These are phyloP conservation scores for Corythucha ciliata DNA, from an alignment of 2,888 invertebrate genomes.

Conservation along the genomic window DNA sequence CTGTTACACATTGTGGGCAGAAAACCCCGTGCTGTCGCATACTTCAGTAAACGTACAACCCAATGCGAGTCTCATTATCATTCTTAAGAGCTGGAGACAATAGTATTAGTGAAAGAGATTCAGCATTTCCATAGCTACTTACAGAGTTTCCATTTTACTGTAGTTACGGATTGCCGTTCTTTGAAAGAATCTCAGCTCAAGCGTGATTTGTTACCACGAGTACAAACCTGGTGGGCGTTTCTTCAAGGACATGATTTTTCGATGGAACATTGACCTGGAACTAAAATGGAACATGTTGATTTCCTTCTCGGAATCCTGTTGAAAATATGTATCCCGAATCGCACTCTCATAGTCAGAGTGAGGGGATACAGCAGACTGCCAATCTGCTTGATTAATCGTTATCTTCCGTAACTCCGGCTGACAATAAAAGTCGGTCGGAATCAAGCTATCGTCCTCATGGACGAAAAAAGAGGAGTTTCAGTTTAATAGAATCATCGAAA, in stretches of 20 bases:
- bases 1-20: conserved; percentile 5
- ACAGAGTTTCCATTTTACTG: conserved; percentile 4
- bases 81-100: conserved; percentile 7
- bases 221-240: conserved; percentile 11
- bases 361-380: neutral
- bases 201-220: conserved; percentile 9
- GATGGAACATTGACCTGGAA: conserved; percentile 4
- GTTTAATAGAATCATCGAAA: too few species aligned
- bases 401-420: neutral
- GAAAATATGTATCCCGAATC: neutral
- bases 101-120: conserved; percentile 3
- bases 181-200: conserved; percentile 11
- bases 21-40: conserved; percentile 7
- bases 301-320: conserved; percentile 1
- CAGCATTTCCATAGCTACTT: conserved; percentile 14
- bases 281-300: conserved; percentile 14
- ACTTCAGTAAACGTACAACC: conserved; percentile 13
- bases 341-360: too few species aligned
- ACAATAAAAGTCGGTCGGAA: neutral
- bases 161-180: conserved; percentile 14
- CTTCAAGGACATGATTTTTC: conserved; percentile 11
- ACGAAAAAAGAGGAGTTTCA: too few species aligned
- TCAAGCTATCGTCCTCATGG: conserved; percentile 19
- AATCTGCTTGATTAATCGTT: neutral
- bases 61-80: conserved; percentile 6